These are phyloP conservation scores for Whitmania pigra DNA, from an alignment of 1,140 invertebrate species.

Conservation along the genomic window DNA sequence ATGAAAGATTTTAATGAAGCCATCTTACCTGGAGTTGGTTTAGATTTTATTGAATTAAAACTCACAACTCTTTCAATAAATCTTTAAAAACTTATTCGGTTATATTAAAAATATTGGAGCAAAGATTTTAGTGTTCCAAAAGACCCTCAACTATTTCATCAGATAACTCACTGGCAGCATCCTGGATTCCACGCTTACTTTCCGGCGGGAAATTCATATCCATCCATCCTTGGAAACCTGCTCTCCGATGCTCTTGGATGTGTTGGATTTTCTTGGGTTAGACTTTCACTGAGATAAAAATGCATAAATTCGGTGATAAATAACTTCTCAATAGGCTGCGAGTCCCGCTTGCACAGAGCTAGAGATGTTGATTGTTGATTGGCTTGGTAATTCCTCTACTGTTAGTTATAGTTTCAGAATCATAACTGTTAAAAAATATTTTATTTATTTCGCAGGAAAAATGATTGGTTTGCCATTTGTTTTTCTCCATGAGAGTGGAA, in stretches of 20 bases:
- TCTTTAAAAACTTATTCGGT: no score
- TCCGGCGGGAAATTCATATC: slow-evolving; percentile 89
- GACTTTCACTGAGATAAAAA: slow-evolving; percentile 39
- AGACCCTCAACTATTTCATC: slow-evolving; percentile 27
- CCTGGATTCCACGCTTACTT: slow-evolving; percentile 98
- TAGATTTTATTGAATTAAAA: slow-evolving; percentile 1
- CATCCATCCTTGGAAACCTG: slow-evolving; percentile 96
- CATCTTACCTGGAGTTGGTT: slow-evolving; percentile 77
- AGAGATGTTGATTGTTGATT: slow-evolving; percentile 90
- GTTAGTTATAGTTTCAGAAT: no score
- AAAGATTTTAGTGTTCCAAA: no score
- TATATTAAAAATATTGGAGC: no score
- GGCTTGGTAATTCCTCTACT: slow-evolving; percentile 58
- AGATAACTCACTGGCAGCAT: slow-evolving; percentile 97
- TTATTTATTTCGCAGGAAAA: slow-evolving; percentile 35
- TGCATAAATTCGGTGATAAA: slow-evolving; percentile 30
- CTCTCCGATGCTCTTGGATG: slow-evolving; percentile 84
- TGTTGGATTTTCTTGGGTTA: slow-evolving; percentile 96
- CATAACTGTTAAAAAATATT: no score
- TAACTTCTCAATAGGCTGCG: slow-evolving; percentile 55
- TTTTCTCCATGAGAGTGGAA: slow-evolving; percentile 68
- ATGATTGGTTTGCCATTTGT: slow-evolving; percentile 77
- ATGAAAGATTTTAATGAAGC: slow-evolving; percentile 86
- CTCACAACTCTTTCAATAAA: no score
- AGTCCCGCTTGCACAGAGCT: slow-evolving; percentile 94